These are phyloP conservation scores for Trypoxylon attenuatum DNA, from an alignment of 2,888 invertebrate genomes.

Conservation along the genomic window DNA sequence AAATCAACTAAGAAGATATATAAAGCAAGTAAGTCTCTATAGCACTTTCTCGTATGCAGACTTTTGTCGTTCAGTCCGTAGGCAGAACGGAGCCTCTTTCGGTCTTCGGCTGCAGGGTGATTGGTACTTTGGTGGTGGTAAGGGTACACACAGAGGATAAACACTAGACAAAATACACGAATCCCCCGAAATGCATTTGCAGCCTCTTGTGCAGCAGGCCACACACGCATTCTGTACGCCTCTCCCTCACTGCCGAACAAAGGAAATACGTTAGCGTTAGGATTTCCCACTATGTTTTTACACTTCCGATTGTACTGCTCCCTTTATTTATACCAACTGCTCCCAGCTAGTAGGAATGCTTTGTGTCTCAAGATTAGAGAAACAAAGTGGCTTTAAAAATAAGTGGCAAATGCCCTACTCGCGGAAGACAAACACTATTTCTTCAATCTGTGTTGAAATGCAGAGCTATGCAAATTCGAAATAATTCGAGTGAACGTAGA, in stretches of 20 bases:
- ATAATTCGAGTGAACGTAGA: too few relatives aligned
- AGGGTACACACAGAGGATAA: conserved; percentile 89
- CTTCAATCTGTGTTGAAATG: too few relatives aligned
- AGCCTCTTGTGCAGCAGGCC: conserved; percentile 37
- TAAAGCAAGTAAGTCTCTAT: conserved; percentile 55
- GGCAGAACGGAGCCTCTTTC: conserved; percentile 61
- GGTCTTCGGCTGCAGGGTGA: conserved; percentile 64
- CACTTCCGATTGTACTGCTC: neutral
- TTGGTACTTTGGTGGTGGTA: conserved; percentile 65
- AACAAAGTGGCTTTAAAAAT: neutral
- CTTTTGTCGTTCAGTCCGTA: conserved; percentile 49
- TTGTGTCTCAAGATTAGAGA: neutral
- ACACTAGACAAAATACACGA: conserved; percentile 94
- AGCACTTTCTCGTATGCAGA: conserved; percentile 28
- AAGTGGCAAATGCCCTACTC: too few relatives aligned
- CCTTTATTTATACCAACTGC: neutral
- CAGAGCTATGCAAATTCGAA: too few relatives aligned
- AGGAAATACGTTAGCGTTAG: conserved; percentile 19
- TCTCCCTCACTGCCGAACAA: conserved; percentile 57
- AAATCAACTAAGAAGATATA: conserved; percentile 41
- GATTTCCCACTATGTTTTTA: neutral
- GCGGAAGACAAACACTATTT: too few relatives aligned
- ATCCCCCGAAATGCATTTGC: conserved; percentile 73
- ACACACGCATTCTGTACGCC: conserved; percentile 47
- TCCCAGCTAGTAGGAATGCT: neutral